Percentiles rank a stretch among this genome's conserved stretches.
These are phyloP conservation scores for Morus bassanus DNA, from an alignment of 2,797 vertebrate species.

Conservation along the genomic window DNA sequence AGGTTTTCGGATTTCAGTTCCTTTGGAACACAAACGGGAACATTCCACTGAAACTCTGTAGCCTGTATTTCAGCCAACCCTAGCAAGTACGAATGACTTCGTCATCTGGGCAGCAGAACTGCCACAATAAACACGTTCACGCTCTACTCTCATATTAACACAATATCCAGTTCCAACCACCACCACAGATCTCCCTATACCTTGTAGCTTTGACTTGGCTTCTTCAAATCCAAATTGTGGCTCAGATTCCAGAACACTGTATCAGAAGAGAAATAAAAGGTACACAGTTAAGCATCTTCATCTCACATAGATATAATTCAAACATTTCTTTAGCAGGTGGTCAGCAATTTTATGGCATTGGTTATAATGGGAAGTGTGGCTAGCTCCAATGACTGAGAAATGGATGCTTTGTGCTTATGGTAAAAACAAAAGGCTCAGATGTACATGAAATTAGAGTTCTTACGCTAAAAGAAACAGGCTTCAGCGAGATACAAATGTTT, in stretches of 20 bases:
- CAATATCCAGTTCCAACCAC: background rate
- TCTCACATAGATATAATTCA: background rate
- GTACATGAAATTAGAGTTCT: background rate
- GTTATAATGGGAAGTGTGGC: background rate
- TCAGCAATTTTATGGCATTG: background rate
- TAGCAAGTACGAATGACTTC: background rate
- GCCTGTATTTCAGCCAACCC: background rate
- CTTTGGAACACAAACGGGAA: background rate
- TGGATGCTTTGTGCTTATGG: background rate
- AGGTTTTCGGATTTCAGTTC: background rate
- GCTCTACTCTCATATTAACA: background rate
- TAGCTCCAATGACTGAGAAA: background rate
- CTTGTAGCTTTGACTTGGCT: conserved; percentile 93
- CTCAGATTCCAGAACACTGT: conserved; percentile 92
- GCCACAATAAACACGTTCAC: background rate
- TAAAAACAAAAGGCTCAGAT: background rate
- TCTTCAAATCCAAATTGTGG: conserved; percentile 95
- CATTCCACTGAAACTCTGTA: background rate
- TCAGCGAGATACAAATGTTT: background rate
- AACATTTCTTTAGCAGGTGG: background rate
- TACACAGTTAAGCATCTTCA: background rate
- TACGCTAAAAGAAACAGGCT: background rate
- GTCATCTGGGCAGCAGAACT: background rate
- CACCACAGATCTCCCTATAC: conserved; percentile 66
- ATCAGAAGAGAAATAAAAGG: background rate